Conservation (phyloP, 2,797 vertebrate genomes). For the Rhincodon typus region DNA sequence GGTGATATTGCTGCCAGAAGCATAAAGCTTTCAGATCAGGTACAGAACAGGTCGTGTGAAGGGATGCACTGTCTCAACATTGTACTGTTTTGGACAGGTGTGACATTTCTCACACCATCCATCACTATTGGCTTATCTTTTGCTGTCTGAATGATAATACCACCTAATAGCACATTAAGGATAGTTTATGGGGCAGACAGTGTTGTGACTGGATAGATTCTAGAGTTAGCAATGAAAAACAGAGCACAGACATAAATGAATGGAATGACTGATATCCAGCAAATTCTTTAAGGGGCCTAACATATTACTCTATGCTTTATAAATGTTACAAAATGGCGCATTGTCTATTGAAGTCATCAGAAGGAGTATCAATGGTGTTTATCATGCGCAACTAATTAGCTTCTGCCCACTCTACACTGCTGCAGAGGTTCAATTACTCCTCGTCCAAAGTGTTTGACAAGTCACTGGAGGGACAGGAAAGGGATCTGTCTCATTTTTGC, state of each 20-base stretch:
- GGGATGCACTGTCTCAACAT: not conserved
- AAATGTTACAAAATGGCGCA: not conserved
- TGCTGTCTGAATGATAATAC: not conserved
- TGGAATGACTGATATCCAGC: not conserved
- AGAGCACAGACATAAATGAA: not conserved
- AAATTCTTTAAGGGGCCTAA: not conserved
- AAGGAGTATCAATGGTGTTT: not conserved
- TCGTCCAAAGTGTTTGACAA: not conserved
- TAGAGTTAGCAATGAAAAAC: not conserved
- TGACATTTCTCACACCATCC: not conserved
- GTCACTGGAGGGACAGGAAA: not conserved
- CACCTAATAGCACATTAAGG: not conserved
- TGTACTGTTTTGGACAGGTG: not conserved
- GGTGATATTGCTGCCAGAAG: not conserved
- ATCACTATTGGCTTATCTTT: not conserved
- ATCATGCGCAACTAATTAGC: not conserved
- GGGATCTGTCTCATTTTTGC: not conserved
- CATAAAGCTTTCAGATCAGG: not conserved
- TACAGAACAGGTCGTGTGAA: not conserved
- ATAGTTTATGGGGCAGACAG: not conserved
- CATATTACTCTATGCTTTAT: not conserved
- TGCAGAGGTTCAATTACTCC: not conserved
- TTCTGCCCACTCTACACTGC: not conserved
- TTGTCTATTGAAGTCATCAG: not conserved
- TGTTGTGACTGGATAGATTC: not conserved